Evolutionary conservation across 1,140 invertebrate genomes (phyloP).

Genomic region (Drosophila orena): DNA sequence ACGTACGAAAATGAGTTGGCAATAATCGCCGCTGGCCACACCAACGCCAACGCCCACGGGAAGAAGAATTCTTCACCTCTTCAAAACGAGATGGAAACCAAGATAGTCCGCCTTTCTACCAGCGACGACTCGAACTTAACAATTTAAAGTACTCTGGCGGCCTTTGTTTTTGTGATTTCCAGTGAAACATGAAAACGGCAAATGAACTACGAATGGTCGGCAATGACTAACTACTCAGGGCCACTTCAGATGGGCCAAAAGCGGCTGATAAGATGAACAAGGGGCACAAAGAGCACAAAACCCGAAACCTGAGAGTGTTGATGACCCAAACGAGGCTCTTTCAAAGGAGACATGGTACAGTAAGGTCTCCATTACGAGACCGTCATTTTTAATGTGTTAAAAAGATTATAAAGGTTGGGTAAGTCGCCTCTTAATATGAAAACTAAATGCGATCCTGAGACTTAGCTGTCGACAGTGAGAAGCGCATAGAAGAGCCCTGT

Average conservation of each 20-base stretch:
- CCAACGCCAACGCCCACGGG: slow-evolving; percentile 49
- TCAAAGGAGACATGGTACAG: slow-evolving; percentile 4
- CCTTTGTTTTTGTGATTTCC: slow-evolving; percentile 50
- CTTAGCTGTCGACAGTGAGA: no score
- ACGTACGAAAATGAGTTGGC: slow-evolving; percentile 52
- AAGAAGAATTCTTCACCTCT: slow-evolving; percentile 39
- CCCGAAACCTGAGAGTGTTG: slow-evolving; percentile 22
- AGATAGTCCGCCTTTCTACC: slow-evolving; percentile 45
- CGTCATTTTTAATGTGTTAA: no score
- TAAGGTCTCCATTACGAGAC: not conserved
- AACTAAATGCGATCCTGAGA: no score
- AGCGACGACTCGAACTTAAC: not conserved
- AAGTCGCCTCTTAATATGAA: no score
- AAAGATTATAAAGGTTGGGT: no score
- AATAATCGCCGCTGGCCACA: slow-evolving; percentile 40
- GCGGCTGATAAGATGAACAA: slow-evolving; percentile 62
- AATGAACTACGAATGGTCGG: slow-evolving; percentile 50
- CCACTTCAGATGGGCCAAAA: slow-evolving; percentile 55
- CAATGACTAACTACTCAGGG: slow-evolving; percentile 51
- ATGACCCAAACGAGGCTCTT: slow-evolving; percentile 4
- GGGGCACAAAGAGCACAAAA: slow-evolving; percentile 6
- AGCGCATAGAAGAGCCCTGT: no score
- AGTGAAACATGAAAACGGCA: slow-evolving; percentile 71
- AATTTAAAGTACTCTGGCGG: slow-evolving; percentile 41
- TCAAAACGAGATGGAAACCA: slow-evolving; percentile 37